Base-by-base conservation (phyloP, 2,797 vertebrate genomes). In the Coluber constrictor region DNA sequence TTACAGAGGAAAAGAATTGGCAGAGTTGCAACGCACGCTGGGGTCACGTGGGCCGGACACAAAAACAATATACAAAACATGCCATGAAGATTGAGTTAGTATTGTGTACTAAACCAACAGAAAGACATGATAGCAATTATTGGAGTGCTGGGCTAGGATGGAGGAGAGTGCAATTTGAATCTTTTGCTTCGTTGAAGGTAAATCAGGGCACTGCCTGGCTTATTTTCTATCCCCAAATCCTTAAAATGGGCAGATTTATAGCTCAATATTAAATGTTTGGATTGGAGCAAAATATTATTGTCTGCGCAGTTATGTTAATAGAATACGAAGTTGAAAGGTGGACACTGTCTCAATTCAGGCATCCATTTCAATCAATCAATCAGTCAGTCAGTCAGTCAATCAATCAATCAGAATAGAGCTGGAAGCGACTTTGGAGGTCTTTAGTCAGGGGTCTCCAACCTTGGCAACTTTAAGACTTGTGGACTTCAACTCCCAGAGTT, bases 1-100 rank as follows among this genome's bases (percentile, higher is more conserved):
- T 95, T 95, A 83, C 37, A 83, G 37, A 47, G 74, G 43, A 12
- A 83, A 83, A 83, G 20, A 83, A 11, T 12, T 83, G 74, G 74
- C 37, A 83, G 37, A 2, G 37, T 12, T 83, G 74, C 37, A 47
- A 83, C 4, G 43, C 20, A 25, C 20, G 2, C 9, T 2, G 4
- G 4, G 43, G 10, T 83, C 37, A 47, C 10, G 4, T 47, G 74
- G 74, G 2, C 43, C 23, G 20, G 25, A 47, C 37, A 23, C 43
- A 83, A 47, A 47, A 83, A 83, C 37, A 83, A 25, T 47, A 47
- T 83, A 83, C 74, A 83, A 47, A 83, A 47, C 74, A 47, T 47
- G 43, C 74, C 37, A 25, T 83, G 47, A 83, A 47, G 37, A 83
- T 47, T 47, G 37, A 47, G 37, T 83, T 47, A 83, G 37, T 25